Evolutionary conservation across 1,140 invertebrate genomes (phyloP), one percentile per base, ranked within the genome.

Genomic region (Achroia grisella): DNA sequence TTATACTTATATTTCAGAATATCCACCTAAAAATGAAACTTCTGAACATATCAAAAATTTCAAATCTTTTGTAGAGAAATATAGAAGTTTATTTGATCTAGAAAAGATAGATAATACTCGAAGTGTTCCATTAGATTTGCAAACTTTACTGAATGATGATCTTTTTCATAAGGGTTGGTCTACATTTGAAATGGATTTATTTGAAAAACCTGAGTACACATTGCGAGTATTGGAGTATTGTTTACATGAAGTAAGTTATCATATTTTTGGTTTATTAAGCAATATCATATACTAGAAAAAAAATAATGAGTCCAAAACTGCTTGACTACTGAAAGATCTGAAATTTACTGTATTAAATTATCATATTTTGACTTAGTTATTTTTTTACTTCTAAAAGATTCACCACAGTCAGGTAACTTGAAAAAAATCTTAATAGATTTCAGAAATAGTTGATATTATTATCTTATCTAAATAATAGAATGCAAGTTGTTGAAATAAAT

Each of bases 191-290:
- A 84, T 78, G 32, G 90, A 94, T 48, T 70, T 95, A 41, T 87
- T 87, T 61, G 89, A 91, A 41, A 88, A 88, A 49, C 91, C 93
- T 9, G 86, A 88, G 48, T 80, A 86, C 49, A 88, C 89, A 31
- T 82, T 95, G 14, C 88, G 88, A 41, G 90, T 90, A 57, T 70
- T 95, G 15, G 91, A 91, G 44, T 81, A 93, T 51, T 91, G 92
- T 43, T 89, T 94, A 75, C 90, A 95, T 86, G 90, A 94, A 78
- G 89, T 92, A 55, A 29, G 15, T 40, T 27, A 44, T 47, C 32
- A 49, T 43, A 48, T 51, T 23, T 23, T 23, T 23, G 6, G 17
- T 23, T 23, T 6, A 23, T 2, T 23, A 6, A 23, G 17, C 35
- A 52, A 41, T 37, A 42, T 46, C 48, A 56, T 56, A 52, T 12